phyloP scores from a whole-genome alignment of 2,797 vertebrate genomes.

The Podargus strigoides region DNA sequence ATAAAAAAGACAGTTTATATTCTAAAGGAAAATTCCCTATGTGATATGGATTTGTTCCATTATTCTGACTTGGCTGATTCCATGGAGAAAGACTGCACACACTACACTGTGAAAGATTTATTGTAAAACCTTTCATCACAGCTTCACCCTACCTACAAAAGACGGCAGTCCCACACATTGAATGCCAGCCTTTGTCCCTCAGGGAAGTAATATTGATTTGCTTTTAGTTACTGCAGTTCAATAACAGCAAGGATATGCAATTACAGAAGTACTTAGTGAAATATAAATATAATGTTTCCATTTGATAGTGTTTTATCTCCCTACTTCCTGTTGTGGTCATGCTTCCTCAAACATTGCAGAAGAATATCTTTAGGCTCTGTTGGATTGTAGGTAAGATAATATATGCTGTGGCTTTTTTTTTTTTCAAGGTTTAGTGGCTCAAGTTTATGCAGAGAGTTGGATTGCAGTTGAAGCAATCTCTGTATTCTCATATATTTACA shows the following conservation, averaged over 20 bases:
- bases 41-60: background rate
- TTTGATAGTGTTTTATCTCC: background rate
- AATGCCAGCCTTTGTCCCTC: background rate
- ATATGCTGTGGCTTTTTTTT: background rate
- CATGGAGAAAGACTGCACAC: background rate
- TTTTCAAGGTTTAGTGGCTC: background rate
- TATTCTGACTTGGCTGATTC: background rate
- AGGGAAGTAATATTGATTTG: background rate
- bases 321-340: background rate
- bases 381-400: background rate
- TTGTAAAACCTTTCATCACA: background rate
- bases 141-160: background rate
- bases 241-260: background rate
- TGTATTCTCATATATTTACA: background rate
- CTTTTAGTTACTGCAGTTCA: slow-evolving; percentile 22
- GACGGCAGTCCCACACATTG: background rate
- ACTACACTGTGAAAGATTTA: background rate
- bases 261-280: background rate
- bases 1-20: background rate
- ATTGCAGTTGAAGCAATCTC: background rate
- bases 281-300: background rate
- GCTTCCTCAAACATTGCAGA: background rate
- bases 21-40: background rate
- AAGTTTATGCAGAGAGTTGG: background rate
- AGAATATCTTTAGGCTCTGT: background rate